Base-by-base conservation (phyloP, 2,888 invertebrate species). In the Hirtodrosophila trivittata region DNA sequence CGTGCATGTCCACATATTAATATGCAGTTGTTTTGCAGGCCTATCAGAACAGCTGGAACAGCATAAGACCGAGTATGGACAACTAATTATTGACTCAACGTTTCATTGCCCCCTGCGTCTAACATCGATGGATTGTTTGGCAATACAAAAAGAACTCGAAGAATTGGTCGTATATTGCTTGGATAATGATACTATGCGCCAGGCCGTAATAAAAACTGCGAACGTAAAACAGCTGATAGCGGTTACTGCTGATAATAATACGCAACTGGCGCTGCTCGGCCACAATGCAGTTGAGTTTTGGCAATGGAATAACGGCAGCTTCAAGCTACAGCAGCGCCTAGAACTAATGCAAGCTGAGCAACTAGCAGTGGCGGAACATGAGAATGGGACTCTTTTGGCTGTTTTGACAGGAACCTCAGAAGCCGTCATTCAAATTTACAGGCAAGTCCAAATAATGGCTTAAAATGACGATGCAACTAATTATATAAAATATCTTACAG, bases 361-460 rank as follows among this genome's bases (percentile, higher is more conserved):
- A 56, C 68, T 90, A 2, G 62, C 82, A 0, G 45, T 64, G 0
- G 63, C 51, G 1, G 26, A 54, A 1, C 66, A 68, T 47, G 59
- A 74, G 10, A 26, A 78, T 9, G 39, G 35, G 0, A 32, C 43
- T 13, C 90, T 78, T 57, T 58, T 90, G 28, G 90, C 88, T 0
- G 47, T 89, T 0, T 49, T 87, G 13, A 54, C 45, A 1, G 28
- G 70, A 52, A 7, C 67, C 60, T 49, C 64, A 37, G 18, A 60
- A 42, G 51, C 58, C 62, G 12, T 78, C 66, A 21, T 90, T 2
- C 80, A 87, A 14, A 87, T 91, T 38, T 91, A 87, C 64, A 87
- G 87, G 89, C 85, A 64, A 66, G 30, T 56, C 1, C 8, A 16
- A 13, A 12, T 3, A 0, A 6, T 13, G 9, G 0, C n/a, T 26